Base-by-base conservation (phyloP, 2,113 vertebrate genomes). In the Peromyscus californicus region DNA sequence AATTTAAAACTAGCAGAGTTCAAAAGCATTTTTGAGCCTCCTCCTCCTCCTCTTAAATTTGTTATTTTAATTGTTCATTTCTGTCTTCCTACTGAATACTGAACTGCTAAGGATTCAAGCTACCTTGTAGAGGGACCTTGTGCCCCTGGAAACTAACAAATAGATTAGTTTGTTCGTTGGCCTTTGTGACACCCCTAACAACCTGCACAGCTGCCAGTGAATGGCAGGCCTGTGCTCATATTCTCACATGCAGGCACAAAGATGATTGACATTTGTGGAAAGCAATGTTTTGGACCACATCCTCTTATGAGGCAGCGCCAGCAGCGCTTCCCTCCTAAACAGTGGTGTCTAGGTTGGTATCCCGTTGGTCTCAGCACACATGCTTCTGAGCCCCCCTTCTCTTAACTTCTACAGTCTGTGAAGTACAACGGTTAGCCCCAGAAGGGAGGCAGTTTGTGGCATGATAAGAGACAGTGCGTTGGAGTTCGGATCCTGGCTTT, bases 61-160 rank as follows among this genome's bases (percentile, higher is more conserved):
- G n/a, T 57, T 48, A 15, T 57, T 79, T 90, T 92, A 75, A 5
- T 70, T 65, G 67, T 78, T 86, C 17, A 39, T 89, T 84, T 97
- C 31, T 74, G 29, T 39, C 61, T 90, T 96, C 87, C 45, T 89
- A 1, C 65, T 80, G 63, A 85, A 54, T 17, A 69, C 54, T 70
- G 76, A 89, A 76, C 78, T 86, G 26, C 11, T 33, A 95, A 61
- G 59, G 31, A 59, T 76, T 51, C 57, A 89, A 69, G 48, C 29
- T 26, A 78, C 36, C 89, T 89, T 57, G 17, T 33, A 45, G 83
- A 63, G 12, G 45, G 75, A 70, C 13, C 24, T 61, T 78, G 67
- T 42, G 74, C 54, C 9, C 83, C 31, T 79, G 63, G 39, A 48
- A 21, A 48, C 82, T 61, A 63, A 75, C 24, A 36, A 33, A 76